Conservation (phyloP, 2,113 vertebrate genomes). For the Regulus satrapa region DNA sequence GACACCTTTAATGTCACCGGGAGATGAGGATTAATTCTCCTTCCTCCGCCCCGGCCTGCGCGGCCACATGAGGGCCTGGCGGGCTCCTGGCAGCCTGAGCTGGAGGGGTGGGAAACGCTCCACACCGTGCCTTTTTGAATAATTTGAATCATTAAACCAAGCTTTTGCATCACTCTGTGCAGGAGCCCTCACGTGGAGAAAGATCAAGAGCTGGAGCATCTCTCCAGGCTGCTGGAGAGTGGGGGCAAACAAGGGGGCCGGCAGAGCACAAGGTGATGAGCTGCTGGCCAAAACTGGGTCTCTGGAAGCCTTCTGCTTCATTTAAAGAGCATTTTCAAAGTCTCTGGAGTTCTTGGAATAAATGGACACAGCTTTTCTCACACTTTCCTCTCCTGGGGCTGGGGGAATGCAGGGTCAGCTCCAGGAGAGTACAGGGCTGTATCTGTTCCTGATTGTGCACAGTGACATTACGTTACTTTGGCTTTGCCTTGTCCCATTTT, state of each 20-base stretch:
- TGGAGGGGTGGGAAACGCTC: not conserved
- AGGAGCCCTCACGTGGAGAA: not conserved
- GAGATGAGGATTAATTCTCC: constrained; percentile 23
- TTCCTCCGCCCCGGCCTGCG: not conserved
- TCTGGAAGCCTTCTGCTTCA: not conserved
- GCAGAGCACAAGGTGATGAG: not conserved
- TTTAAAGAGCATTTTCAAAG: not conserved
- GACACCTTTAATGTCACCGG: not conserved
- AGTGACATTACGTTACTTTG: not conserved
- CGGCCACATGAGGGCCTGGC: fast-evolving
- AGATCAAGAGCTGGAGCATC: not conserved
- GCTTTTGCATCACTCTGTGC: not conserved
- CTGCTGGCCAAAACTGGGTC: not conserved
- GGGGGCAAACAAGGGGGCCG: not conserved
- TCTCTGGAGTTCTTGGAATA: not conserved
- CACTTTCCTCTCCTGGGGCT: not conserved
- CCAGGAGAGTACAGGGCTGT: fast-evolving
- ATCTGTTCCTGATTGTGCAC: not conserved
- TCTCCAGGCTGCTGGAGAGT: not conserved
- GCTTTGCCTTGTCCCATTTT: not conserved
- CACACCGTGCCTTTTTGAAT: not conserved
- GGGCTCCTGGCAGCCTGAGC: not conserved
- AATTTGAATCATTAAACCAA: not conserved
- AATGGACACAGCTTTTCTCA: not conserved
- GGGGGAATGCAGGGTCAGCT: too few species aligned